Evolutionary conservation across 1,140 invertebrate genomes (phyloP).

Genomic region (Psilanteris sp.): DNA sequence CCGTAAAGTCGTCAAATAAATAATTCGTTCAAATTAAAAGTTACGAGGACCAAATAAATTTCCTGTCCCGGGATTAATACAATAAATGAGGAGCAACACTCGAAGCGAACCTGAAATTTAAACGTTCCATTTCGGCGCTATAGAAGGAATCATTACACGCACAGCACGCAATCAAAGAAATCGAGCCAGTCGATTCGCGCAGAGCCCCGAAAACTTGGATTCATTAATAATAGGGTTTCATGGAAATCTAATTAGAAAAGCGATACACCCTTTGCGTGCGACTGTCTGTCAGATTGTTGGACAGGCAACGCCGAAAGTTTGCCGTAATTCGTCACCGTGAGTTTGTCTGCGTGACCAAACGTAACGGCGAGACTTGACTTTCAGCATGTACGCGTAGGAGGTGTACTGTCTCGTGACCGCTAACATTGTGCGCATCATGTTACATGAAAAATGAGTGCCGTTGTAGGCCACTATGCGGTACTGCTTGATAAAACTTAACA

Average conservation of each 20-base stretch:
- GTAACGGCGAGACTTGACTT: constrained; percentile 19
- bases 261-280: constrained; percentile 46
- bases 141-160: constrained; percentile 39
- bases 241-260: constrained; percentile 56
- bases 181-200: constrained; percentile 3
- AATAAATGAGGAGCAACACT: constrained; percentile 23
- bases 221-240: constrained; percentile 53
- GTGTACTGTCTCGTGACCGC: constrained; percentile 20
- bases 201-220: constrained; percentile 27
- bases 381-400: constrained; percentile 29
- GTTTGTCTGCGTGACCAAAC: constrained; percentile 35
- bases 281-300: constrained; percentile 18
- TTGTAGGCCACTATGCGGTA: constrained; percentile 9
- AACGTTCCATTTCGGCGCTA: constrained; percentile 39
- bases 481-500: constrained; percentile 26
- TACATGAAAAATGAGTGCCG: constrained; percentile 30
- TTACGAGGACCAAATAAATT: constrained; percentile 48
- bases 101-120: constrained; percentile 19
- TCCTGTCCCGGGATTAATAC: constrained; percentile 27
- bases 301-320: constrained; percentile 23
- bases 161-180: constrained; percentile 53
- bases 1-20: constrained; percentile 23
- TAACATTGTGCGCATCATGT: constrained; percentile 25
- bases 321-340: constrained; percentile 33
- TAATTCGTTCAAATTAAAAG: constrained; percentile 49